Evolutionary conservation across 2,797 vertebrate genomes (phyloP).

Genomic region (Poeciliopsis infans): DNA sequence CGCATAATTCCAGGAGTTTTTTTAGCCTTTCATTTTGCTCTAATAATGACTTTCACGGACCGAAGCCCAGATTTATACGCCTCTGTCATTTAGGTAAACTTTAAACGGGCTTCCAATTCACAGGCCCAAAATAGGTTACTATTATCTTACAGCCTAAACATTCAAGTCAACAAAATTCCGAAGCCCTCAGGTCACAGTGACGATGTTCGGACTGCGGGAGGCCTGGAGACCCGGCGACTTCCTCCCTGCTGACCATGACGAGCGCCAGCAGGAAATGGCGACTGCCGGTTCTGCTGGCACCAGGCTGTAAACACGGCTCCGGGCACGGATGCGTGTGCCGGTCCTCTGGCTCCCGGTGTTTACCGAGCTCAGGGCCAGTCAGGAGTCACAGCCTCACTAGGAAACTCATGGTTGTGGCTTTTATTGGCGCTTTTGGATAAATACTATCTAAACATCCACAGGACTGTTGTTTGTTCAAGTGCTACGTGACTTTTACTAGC

Average conservation of each 20-base stretch:
- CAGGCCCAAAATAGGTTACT: not conserved
- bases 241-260: conserved; percentile 54
- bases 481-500: not conserved
- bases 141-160: not conserved
- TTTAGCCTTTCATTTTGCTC: not conserved
- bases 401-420: conserved; percentile 9
- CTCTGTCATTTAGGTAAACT: not conserved
- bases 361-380: conserved; percentile 8
- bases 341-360: conserved; percentile 7
- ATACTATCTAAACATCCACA: not conserved
- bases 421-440: conserved; percentile 1
- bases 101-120: not conserved
- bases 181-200: conserved; percentile 26
- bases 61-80: not conserved
- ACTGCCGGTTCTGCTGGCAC: conserved; percentile 38
- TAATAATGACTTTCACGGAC: not conserved
- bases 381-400: conserved; percentile 16
- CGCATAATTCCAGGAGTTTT: not conserved
- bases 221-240: conserved; percentile 14
- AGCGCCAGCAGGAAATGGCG: conserved; percentile 41
- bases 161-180: conserved; percentile 35
- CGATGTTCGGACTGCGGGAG: conserved; percentile 31
- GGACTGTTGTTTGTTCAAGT: conserved; percentile 3
- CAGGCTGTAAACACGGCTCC: conserved; percentile 53
- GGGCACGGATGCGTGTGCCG: conserved; percentile 23